Evolutionary conservation across 2,113 vertebrate genomes (phyloP).

Genomic region (Rana temporaria): DNA sequence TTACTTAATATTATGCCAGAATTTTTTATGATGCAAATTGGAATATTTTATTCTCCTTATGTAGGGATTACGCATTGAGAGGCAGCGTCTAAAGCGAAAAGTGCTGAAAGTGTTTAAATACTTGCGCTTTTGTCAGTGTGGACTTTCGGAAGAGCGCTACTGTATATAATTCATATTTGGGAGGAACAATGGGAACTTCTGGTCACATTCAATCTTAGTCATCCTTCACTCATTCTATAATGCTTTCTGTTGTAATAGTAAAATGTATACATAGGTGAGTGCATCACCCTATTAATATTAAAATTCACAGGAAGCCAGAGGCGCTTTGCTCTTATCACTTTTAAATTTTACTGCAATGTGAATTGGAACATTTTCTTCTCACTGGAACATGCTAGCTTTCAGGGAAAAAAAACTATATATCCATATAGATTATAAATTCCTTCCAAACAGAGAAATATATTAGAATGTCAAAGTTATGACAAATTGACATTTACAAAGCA

Average conservation of each 20-base stretch:
- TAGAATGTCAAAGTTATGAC: constrained; percentile 22
- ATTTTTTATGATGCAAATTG: constrained; percentile 41
- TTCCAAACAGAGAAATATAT: constrained; percentile 9
- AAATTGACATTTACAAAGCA: background rate
- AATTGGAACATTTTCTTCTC: constrained; percentile 43
- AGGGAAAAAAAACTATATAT: constrained; percentile 1
- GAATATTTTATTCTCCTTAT: background rate
- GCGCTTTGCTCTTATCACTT: constrained; percentile 30
- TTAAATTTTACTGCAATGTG: constrained; percentile 25
- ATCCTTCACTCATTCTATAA: constrained; percentile 33
- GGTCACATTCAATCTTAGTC: constrained; percentile 33
- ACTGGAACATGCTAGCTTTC: constrained; percentile 2
- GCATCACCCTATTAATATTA: constrained; percentile 47
- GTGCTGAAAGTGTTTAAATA: constrained; percentile 44
- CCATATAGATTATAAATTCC: constrained; percentile 22
- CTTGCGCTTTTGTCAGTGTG: constrained; percentile 5
- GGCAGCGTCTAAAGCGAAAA: constrained; percentile 12
- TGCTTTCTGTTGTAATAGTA: constrained; percentile 14
- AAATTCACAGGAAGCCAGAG: constrained; percentile 15
- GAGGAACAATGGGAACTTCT: constrained; percentile 24
- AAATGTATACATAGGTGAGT: constrained; percentile 34
- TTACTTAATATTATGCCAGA: background rate
- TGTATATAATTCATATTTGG: constrained; percentile 43
- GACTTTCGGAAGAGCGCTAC: constrained; percentile 16
- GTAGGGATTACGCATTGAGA: constrained; percentile 28